A percentile compares a stretch with the other conserved stretches of the same genome.
Conservation (phyloP, 2,113 vertebrate species). For the Notothenia rossii region DNA sequence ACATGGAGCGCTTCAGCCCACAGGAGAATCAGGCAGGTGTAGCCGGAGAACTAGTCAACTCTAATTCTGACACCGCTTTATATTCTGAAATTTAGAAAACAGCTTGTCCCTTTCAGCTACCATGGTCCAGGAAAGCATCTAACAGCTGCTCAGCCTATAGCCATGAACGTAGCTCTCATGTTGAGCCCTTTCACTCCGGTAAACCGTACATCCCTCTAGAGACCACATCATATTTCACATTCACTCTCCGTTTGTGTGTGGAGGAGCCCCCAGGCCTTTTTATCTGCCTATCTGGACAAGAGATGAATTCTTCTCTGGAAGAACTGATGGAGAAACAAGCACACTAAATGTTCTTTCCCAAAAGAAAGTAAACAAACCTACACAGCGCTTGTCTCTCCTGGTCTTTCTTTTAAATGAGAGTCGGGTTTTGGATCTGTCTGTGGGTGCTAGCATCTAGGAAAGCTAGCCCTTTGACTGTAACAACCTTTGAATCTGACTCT, state of each 20-base stretch:
- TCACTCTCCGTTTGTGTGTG: constrained; percentile 43
- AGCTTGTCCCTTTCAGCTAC: constrained; percentile 11
- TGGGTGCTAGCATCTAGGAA: background rate
- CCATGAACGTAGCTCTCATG: constrained; percentile 13
- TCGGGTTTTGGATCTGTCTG: background rate
- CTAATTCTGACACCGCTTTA: constrained; percentile 13
- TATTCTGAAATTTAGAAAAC: constrained; percentile 17
- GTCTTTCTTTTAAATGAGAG: background rate
- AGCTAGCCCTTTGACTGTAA: background rate
- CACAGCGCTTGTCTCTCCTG: background rate
- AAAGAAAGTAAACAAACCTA: constrained; percentile 15
- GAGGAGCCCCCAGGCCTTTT: constrained; percentile 39
- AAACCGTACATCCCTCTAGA: constrained; percentile 37
- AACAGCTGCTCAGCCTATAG: constrained; percentile 43
- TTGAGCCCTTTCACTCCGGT: constrained; percentile 40
- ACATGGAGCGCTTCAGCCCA: background rate
- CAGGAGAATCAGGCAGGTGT: constrained; percentile 6
- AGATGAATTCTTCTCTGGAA: constrained; percentile 52
- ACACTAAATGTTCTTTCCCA: constrained; percentile 20
- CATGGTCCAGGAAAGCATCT: constrained; percentile 7
- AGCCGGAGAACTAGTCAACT: constrained; percentile 1
- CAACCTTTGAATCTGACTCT: constrained; percentile 11
- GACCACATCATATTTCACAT: constrained; percentile 70
- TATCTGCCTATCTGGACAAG: constrained; percentile 56
- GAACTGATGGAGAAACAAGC: constrained; percentile 52